Evolutionary conservation across 1,140 invertebrate genomes (phyloP), one percentile per base, ranked within the genome.

Genomic region (Drosophila bocqueti): DNA sequence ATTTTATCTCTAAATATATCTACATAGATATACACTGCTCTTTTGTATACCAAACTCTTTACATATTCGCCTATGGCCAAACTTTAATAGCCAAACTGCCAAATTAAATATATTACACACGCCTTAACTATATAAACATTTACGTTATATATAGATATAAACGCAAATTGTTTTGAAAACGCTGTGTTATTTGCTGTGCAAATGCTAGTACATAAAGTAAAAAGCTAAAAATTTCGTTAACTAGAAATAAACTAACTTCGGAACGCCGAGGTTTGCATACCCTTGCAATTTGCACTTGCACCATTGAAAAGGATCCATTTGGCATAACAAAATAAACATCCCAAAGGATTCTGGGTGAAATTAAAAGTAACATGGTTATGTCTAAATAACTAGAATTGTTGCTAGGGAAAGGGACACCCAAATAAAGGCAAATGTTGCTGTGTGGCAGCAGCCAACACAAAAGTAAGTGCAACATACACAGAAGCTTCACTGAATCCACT

Each of bases 21-120:
- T 72, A 73, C 52, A 73, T 72, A 50, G 45, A 43, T 73, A 73
- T 57, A 72, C 36, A 55, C 21, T 10, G 15, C 18, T 36, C 52
- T 16, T 36, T 34, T 55, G 18, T 55, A 36, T 38, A 21, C 13
- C 18, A 38, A 55, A 21, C 9, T 31, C 24, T 49, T 31, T 50
- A 31, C 49, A n/a, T 50, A 18, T 50, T 50, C 16, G 49, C 49
- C 49, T 50, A 31, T 5, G 49, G 26, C 49, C 49, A n/a, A 50
- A 50, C 26, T 31, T 18, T 50, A 50, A 24, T 55, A 55, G 52
- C 34, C 34, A 24, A 24, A 38, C 21, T 38, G 34, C 34, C 24
- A 38, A 54, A 21, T 54, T 54, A 54, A 54, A 54, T 54, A 54
- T 54, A 54, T 18, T 34, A 24, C 24, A 34, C 50, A 54, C 29